Conservation (phyloP, 1,140 invertebrate species). For the Rhyacophila brunnea region DNA sequence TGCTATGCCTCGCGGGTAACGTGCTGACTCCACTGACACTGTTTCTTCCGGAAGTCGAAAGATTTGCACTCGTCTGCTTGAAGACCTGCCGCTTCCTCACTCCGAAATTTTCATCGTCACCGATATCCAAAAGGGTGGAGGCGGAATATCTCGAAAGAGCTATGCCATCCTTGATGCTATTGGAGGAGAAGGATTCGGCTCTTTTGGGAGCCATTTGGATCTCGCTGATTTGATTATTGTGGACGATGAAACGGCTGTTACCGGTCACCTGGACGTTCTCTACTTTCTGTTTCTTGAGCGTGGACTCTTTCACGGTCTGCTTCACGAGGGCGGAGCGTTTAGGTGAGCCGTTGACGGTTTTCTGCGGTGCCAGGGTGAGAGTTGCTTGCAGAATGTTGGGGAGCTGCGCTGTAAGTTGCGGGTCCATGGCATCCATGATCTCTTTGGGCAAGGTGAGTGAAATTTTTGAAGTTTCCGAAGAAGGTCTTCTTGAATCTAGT, state of each 20-base stretch:
- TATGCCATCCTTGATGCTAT: slow-evolving; percentile 50
- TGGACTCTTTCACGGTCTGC: slow-evolving; percentile 47
- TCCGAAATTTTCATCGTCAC: slow-evolving; percentile 15
- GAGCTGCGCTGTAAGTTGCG: slow-evolving; percentile 27
- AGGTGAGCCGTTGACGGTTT: slow-evolving; percentile 38
- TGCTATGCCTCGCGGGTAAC: slow-evolving; percentile 72
- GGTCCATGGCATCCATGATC: slow-evolving; percentile 50
- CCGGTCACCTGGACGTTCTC: slow-evolving; percentile 51
- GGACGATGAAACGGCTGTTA: slow-evolving; percentile 51
- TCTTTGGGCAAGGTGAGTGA: slow-evolving; percentile 47
- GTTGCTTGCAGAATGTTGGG: slow-evolving; percentile 51
- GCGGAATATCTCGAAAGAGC: slow-evolving; percentile 59
- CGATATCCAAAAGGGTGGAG: slow-evolving; percentile 54
- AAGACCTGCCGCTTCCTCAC: slow-evolving; percentile 5
- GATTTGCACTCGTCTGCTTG: slow-evolving; percentile 8
- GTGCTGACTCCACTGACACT: slow-evolving; percentile 47
- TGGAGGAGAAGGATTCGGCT: slow-evolving; percentile 40
- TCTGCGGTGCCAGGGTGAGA: slow-evolving; percentile 49
- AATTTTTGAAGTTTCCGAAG: slow-evolving; percentile 52
- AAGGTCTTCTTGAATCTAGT: slow-evolving; percentile 50
- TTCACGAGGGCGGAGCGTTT: slow-evolving; percentile 45
- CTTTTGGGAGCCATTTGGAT: slow-evolving; percentile 47
- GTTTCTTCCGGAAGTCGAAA: slow-evolving; percentile 5
- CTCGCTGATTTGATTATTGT: slow-evolving; percentile 55
- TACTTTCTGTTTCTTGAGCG: slow-evolving; percentile 44